Base-by-base conservation (phyloP, 2,113 vertebrate species). In the Papio anubis region DNA sequence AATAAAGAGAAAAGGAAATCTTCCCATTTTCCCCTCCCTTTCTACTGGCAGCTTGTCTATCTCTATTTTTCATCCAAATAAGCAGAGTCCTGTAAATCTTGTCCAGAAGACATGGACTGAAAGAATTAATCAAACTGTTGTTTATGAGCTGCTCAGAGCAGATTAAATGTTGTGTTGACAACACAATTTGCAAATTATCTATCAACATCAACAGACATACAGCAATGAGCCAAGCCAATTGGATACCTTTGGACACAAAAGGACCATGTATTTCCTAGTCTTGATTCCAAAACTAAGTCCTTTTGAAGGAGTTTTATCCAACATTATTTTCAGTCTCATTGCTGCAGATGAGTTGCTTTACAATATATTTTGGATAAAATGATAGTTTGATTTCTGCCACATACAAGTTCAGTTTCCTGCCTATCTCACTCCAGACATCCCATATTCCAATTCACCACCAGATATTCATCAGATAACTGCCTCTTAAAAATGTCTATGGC, bases 111-210 rank as follows among this genome's bases (percentile, higher is more conserved):
- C 93, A 97, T 0, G 72, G 97, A 96, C 97, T 98, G 95, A 98
- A 98, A 98, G 97, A 98, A 98, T 99, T 98, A 99, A 99, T 99
- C 98, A 98, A 97, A 98, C 93, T 96, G 98, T 98, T 99, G 98
- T 99, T 98, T 98, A 98, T 98, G 98, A 98, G 98, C 97, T 98
- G 97, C 98, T 98, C 97, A 97, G 97, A 98, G 93, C 91, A 98
- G 98, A 99, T 98, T 98, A 98, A 98, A 98, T 98, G 98, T 98
- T 98, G 96, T 98, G 90, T 97, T 98, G 98, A 98, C 98, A 98
- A 98, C 95, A 98, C 95, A 98, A 98, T 98, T 98, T 98, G 97
- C 97, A 98, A 98, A 98, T 98, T 98, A 98, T 98, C 98, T 98
- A n/a, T n/a, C n/a, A n/a, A n/a, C n/a, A 98, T 98, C 97, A 98